Evolutionary conservation across 2,113 vertebrate species (phyloP).

Genomic region (Paradoxurus hermaphroditus): DNA sequence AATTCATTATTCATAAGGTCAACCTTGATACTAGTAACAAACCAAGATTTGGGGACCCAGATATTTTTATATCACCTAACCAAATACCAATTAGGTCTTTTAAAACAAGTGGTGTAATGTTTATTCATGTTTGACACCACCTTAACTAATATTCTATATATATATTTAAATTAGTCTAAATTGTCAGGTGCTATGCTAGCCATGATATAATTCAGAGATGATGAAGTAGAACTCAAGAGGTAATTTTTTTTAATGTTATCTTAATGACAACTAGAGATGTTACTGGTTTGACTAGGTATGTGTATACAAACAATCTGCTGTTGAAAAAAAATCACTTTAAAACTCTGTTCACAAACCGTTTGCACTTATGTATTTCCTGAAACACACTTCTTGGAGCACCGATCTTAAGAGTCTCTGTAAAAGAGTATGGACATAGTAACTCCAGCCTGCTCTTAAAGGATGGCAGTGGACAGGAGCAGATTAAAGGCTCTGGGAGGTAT

Average conservation of each 20-base stretch:
- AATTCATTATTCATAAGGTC: neutral
- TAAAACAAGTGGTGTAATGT: neutral
- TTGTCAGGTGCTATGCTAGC: neutral
- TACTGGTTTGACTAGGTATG: neutral
- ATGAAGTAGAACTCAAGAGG: neutral
- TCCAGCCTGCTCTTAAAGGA: neutral
- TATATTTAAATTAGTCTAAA: neutral
- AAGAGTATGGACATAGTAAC: neutral
- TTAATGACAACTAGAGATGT: constrained; percentile 2
- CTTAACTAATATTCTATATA: neutral
- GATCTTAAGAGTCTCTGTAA: neutral
- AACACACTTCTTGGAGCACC: neutral
- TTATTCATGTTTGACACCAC: neutral
- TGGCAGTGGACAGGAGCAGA: neutral
- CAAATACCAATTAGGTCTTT: neutral
- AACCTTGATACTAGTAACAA: neutral
- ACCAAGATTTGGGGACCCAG: neutral
- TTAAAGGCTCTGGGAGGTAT: neutral
- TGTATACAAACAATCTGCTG: neutral
- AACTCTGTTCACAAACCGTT: neutral
- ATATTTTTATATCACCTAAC: neutral
- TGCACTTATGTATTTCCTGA: neutral
- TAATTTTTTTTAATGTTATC: neutral
- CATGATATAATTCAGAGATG: neutral
- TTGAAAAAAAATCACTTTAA: neutral